Percentiles rank a stretch among this genome's conserved stretches.
These are phyloP conservation scores for Esperia sulphurella DNA, from an alignment of 2,888 invertebrate genomes.

Conservation along the genomic window DNA sequence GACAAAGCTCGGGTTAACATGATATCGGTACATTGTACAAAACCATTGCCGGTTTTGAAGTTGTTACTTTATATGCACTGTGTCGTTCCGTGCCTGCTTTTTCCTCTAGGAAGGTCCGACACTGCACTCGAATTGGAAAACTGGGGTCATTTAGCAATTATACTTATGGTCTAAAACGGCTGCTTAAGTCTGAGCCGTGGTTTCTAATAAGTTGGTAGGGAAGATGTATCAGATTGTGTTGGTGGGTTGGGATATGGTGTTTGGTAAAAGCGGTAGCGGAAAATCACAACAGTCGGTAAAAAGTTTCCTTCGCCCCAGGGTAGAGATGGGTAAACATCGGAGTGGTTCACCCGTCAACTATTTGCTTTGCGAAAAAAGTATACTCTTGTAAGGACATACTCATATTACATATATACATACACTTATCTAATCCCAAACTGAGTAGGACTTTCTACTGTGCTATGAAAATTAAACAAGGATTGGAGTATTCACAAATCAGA, in stretches of 20 bases:
- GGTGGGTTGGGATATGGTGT: neutral
- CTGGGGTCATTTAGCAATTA: slow-evolving; percentile 13
- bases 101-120: neutral
- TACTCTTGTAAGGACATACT: too few species aligned
- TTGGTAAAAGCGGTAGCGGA: neutral
- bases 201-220: slow-evolving; percentile 10
- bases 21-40: slow-evolving; percentile 3
- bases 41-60: neutral
- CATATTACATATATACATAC: too few species aligned
- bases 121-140: slow-evolving; percentile 8
- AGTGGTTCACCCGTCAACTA: too few species aligned
- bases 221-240: slow-evolving; percentile 1
- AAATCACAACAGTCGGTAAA: too few species aligned
- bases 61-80: neutral
- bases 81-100: neutral
- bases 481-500: too few species aligned
- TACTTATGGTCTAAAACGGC: slow-evolving; percentile 10
- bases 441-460: too few species aligned
- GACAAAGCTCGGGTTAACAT: slow-evolving; percentile 15
- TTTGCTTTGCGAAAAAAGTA: too few species aligned
- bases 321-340: too few species aligned
- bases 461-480: too few species aligned
- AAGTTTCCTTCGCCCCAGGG: too few species aligned
- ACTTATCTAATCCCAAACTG: too few species aligned
- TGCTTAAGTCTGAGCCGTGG: slow-evolving; percentile 12